Evolutionary conservation across 2,113 vertebrate genomes (phyloP).

Genomic region (Microtus ochrogaster): DNA sequence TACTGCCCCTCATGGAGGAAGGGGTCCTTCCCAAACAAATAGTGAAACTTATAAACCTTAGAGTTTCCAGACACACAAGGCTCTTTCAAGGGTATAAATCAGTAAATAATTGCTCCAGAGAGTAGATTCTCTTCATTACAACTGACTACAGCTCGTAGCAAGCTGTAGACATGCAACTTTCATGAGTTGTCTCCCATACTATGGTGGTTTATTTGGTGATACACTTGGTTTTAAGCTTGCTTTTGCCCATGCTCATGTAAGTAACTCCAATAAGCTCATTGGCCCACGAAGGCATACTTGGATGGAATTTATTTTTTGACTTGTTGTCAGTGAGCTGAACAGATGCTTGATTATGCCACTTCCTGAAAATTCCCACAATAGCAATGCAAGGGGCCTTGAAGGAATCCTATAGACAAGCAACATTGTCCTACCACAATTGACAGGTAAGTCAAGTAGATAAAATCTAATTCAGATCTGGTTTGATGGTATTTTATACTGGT

Average conservation of each 20-base stretch:
- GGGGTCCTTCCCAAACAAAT: not conserved
- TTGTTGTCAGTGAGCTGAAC: not conserved
- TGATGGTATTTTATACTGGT: not conserved
- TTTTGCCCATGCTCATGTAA: not conserved
- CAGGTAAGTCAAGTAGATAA: not conserved
- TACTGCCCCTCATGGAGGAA: not conserved
- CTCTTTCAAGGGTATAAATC: not conserved
- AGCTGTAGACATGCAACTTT: too few relatives aligned
- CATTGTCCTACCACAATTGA: not conserved
- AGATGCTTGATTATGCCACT: not conserved
- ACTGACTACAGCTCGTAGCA: not conserved
- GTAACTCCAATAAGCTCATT: not conserved
- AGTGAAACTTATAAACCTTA: not conserved
- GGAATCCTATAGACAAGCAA: not conserved
- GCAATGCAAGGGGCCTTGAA: not conserved
- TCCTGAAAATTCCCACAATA: not conserved
- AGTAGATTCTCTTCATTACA: not conserved
- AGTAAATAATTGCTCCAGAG: not conserved
- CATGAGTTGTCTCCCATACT: not conserved
- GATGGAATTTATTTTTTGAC: not conserved
- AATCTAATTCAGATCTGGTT: not conserved
- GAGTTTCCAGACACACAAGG: not conserved
- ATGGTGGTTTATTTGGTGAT: not conserved
- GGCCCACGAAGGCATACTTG: not conserved
- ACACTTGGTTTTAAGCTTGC: not conserved